A percentile compares a stretch with the other conserved stretches of the same genome.
phyloP scores from a whole-genome alignment of 2,888 invertebrate species.

The Dynastes hyllus region DNA sequence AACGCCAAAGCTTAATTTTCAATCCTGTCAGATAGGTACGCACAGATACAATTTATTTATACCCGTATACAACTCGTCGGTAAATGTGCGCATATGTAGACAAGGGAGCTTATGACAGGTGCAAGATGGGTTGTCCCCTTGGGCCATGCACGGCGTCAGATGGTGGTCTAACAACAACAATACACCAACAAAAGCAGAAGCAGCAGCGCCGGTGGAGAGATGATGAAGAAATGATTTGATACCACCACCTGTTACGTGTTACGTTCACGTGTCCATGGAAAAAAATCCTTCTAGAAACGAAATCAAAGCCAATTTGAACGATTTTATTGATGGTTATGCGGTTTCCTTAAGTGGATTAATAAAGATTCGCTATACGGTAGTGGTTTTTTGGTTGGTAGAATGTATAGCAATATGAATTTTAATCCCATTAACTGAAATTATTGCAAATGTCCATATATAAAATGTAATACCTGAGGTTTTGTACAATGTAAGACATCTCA shows the following conservation, averaged over 20 bases:
- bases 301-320: conserved; percentile 19
- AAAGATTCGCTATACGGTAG: neutral
- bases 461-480: too few relatives aligned
- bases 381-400: neutral
- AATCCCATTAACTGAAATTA: too few relatives aligned
- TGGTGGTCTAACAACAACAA: conserved; percentile 40
- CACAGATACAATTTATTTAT: conserved; percentile 5
- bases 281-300: conserved; percentile 37
- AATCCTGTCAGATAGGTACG: conserved; percentile 25
- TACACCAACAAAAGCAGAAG: conserved; percentile 7
- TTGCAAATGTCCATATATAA: too few relatives aligned
- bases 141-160: conserved; percentile 51
- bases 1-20: conserved; percentile 17
- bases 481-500: too few relatives aligned
- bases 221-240: conserved; percentile 45
- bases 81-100: conserved; percentile 16
- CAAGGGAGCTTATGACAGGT: conserved; percentile 45
- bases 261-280: conserved; percentile 29
- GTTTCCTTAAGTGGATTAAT: neutral
- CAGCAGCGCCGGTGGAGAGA: neutral
- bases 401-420: too few relatives aligned
- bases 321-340: conserved; percentile 5
- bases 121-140: conserved; percentile 46
- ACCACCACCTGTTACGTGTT: conserved; percentile 43
- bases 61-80: neutral